These are phyloP conservation scores for Phylloscopus trochilus DNA, from an alignment of 2,113 vertebrate species.

Conservation along the genomic window DNA sequence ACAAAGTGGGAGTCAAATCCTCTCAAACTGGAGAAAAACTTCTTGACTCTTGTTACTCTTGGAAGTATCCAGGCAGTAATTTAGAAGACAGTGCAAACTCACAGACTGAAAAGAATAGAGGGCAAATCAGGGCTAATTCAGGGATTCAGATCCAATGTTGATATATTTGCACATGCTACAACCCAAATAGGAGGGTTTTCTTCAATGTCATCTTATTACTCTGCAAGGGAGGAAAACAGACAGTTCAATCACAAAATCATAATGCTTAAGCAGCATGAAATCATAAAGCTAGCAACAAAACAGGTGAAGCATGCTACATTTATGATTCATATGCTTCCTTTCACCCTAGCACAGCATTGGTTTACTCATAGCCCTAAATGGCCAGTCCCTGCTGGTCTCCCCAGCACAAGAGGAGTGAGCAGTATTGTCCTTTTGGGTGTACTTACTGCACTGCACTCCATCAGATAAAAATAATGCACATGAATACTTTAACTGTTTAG, in stretches of 20 bases:
- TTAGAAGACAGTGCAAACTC: neutral
- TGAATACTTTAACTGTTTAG: conserved; percentile 66
- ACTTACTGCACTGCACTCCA: conserved; percentile 52
- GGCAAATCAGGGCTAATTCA: neutral
- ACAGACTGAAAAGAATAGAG: neutral
- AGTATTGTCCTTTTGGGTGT: conserved; percentile 61
- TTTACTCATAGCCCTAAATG: conserved; percentile 60
- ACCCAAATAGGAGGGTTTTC: conserved; percentile 32
- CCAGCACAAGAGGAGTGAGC: conserved; percentile 39
- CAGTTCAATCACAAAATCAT: conserved; percentile 68
- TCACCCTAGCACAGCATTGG: conserved; percentile 41
- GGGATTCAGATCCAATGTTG: conserved; percentile 1
- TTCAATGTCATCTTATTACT: conserved; percentile 59
- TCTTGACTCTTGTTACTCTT: neutral
- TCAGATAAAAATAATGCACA: conserved; percentile 60
- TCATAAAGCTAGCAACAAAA: conserved; percentile 68
- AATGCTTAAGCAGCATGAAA: conserved; percentile 72
- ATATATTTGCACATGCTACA: conserved; percentile 12
- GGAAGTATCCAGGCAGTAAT: neutral
- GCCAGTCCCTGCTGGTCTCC: conserved; percentile 37
- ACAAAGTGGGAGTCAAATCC: conserved; percentile 12
- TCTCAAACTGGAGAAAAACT: conserved; percentile 8
- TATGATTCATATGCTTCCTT: conserved; percentile 67
- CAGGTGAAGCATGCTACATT: conserved; percentile 69
- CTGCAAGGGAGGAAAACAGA: conserved; percentile 56